Evolutionary conservation across 2,888 invertebrate species (phyloP).

Genomic region (Lamellibrachia satsuma): DNA sequence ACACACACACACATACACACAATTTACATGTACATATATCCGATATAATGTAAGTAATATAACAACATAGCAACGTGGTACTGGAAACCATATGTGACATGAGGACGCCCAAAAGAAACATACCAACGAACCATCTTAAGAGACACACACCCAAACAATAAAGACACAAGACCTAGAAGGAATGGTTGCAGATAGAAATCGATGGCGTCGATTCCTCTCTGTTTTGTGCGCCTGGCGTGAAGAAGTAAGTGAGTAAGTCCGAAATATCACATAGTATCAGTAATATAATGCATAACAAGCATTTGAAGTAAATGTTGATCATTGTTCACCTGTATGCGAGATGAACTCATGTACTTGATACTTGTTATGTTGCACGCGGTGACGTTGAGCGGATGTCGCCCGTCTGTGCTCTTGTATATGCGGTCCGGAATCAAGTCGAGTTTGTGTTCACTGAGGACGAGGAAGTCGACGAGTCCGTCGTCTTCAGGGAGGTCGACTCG

Average conservation of each 20-base stretch:
- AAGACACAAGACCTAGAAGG: no score
- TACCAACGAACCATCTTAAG: no score
- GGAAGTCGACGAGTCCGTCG: conserved; percentile 44
- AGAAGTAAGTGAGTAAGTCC: no score
- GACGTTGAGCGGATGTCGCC: conserved; percentile 29
- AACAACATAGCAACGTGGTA: neutral
- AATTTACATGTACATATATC: neutral
- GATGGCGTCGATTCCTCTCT: no score
- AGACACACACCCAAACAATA: no score
- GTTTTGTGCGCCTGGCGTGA: no score
- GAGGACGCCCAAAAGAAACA: no score
- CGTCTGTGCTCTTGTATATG: conserved; percentile 40
- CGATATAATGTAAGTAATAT: no score
- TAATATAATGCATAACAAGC: neutral
- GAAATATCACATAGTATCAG: no score
- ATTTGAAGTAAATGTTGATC: neutral
- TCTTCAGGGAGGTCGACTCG: conserved; percentile 38
- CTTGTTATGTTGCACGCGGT: conserved; percentile 22
- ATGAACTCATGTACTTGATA: neutral
- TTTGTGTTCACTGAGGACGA: conserved; percentile 44
- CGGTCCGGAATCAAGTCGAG: conserved; percentile 41
- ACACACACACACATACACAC: neutral
- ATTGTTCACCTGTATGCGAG: neutral
- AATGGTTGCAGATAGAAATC: no score
- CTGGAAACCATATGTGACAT: no score